A percentile compares a stretch with the other conserved stretches of the same genome.
These are phyloP conservation scores for Oceanodroma tethys DNA, from an alignment of 2,113 vertebrate genomes.

Conservation along the genomic window DNA sequence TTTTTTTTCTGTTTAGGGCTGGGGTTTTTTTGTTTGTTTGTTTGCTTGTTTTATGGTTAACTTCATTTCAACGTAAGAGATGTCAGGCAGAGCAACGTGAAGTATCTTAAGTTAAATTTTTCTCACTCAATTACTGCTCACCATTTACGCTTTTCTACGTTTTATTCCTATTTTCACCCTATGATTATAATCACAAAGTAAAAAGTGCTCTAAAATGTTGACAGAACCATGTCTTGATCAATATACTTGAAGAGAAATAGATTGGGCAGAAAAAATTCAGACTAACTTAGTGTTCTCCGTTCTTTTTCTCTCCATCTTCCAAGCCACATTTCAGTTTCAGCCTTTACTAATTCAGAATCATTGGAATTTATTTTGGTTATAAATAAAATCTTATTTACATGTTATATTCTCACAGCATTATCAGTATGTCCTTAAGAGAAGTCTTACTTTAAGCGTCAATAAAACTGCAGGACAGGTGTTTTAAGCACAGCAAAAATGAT, in stretches of 20 bases:
- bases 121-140: not conserved
- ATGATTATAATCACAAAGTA: not conserved
- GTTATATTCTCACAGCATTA: not conserved
- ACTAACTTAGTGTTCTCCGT: not conserved
- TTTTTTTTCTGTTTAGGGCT: not conserved
- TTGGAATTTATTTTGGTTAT: not conserved
- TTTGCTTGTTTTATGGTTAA: not conserved
- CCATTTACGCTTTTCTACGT: not conserved
- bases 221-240: not conserved
- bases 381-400: not conserved
- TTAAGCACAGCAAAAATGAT: not conserved
- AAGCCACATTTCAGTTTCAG: not conserved
- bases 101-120: not conserved
- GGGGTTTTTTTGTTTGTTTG: not conserved
- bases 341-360: not conserved
- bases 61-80: not conserved
- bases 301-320: not conserved
- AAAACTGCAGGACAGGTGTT: not conserved
- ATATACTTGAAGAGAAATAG: not conserved
- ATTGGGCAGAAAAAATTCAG: not conserved
- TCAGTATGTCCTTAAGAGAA: not conserved
- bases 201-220: not conserved
- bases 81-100: fast-evolving
- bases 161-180: not conserved
- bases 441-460: not conserved